Evolutionary conservation across 2,888 invertebrate genomes (phyloP), one percentile per base, ranked within the genome.

Genomic region (Drosophila cracens): DNA sequence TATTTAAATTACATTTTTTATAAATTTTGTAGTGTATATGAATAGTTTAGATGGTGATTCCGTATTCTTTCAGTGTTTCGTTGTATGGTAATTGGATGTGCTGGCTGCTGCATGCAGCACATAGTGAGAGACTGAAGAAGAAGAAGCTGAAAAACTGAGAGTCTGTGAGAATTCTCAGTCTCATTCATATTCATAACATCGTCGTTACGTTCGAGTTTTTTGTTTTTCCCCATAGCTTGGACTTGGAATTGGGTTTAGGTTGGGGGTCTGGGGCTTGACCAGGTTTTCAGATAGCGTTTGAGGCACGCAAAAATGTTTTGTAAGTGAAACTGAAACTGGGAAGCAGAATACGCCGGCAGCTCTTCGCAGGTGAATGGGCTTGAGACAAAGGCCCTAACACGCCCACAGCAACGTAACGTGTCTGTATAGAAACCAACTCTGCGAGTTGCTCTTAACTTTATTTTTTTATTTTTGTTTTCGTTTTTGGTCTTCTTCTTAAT

Each of bases 181-280:
- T 87, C 89, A 86, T 86, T 86, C 85, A 89, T 86, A 86, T 86
- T 86, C 85, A 86, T 86, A 86, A 89, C 85, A 74, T 79, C 72
- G 70, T 80, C 84, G 82, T 88, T 88, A 83, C 70, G 67, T 56
- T 85, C 68, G 71, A 70, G 70, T 67, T 70, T 69, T 82, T 79
- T 74, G 62, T 25, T 18, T 51, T 51, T 58, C 52, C 46, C 70
- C 18, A 61, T 49, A 27, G 70, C 60, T 54, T 67, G 60, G 65
- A 54, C 48, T 66, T 49, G 64, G 62, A 40, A 51, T 66, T 57
- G n/a, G 57, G 40, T 16, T 27, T 36, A 6, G 54, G 25, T 25
- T 38, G 38, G 38, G 38, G n/a, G 21, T 16, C 4, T 8, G 27
- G 46, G 25, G 25, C 13, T 25, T 46, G 46, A 27, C 34, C 34